These are phyloP conservation scores for Atta cephalotes DNA, from an alignment of 1,140 invertebrate species.

Conservation along the genomic window DNA sequence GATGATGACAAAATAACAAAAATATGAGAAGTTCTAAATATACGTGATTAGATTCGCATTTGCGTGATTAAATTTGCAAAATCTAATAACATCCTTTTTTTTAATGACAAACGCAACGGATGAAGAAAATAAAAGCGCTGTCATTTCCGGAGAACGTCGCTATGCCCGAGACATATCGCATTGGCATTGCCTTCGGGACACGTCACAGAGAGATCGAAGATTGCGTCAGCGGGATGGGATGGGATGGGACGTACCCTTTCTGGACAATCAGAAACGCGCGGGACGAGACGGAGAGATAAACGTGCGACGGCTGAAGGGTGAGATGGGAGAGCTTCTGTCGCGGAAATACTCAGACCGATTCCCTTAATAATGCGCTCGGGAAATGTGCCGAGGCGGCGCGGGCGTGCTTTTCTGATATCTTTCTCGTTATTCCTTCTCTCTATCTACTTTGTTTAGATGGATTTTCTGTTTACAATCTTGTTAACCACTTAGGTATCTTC, in stretches of 20 bases:
- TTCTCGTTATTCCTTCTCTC: slow-evolving; percentile 30
- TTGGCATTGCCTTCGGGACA: slow-evolving; percentile 30
- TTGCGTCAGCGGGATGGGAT: neutral
- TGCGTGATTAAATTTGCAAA: neutral
- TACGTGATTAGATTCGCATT: neutral
- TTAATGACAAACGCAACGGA: neutral
- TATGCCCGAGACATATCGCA: neutral
- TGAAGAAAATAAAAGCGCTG: neutral
- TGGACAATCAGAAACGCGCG: slow-evolving; percentile 41
- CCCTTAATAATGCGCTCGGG: slow-evolving; percentile 45
- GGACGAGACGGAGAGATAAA: slow-evolving; percentile 27
- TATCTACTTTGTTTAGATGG: slow-evolving; percentile 31
- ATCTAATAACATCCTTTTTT: neutral
- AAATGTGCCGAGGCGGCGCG: neutral
- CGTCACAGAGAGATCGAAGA: slow-evolving; percentile 54
- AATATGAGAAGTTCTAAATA: neutral
- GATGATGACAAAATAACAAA: neutral
- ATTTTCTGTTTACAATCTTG: slow-evolving; percentile 31
- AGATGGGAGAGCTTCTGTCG: neutral
- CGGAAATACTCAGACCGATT: slow-evolving; percentile 55
- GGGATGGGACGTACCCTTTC: slow-evolving; percentile 16
- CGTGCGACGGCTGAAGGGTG: neutral
- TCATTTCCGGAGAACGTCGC: slow-evolving; percentile 10
- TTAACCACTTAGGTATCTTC: slow-evolving; percentile 2
- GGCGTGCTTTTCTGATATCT: neutral